phyloP scores from a whole-genome alignment of 2,113 vertebrate genomes.

The Erythrocercus mccallii region DNA sequence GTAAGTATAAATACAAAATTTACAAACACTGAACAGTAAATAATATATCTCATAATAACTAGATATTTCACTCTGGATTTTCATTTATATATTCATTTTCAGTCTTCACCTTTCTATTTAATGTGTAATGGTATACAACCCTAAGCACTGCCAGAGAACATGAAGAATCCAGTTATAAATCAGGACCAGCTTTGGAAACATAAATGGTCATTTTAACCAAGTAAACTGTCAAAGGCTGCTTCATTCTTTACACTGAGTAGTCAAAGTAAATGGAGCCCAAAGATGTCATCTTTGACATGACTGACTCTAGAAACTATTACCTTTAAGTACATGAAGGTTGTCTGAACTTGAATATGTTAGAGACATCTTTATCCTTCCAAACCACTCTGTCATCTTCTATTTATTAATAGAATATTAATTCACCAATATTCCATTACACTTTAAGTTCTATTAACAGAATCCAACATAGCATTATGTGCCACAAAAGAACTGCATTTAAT shows the following conservation, averaged over 20 bases:
- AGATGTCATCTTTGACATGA: neutral
- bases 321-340: neutral
- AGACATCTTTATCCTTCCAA: neutral
- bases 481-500: neutral
- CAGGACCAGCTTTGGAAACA: neutral
- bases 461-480: neutral
- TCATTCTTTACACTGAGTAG: neutral
- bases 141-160: neutral
- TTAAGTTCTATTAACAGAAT: neutral
- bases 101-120: neutral
- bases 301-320: neutral
- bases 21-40: neutral
- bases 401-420: neutral
- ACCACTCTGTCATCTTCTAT: neutral
- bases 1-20: neutral
- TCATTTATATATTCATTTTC: neutral
- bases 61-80: neutral
- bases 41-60: neutral
- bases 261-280: neutral
- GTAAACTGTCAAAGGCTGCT: neutral
- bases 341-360: neutral
- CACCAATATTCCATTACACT: neutral
- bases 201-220: neutral
- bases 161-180: no score
- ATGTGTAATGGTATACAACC: fast-evolving